phyloP scores from a whole-genome alignment of 2,888 invertebrate species.

The Dolichopus griseipennis region DNA sequence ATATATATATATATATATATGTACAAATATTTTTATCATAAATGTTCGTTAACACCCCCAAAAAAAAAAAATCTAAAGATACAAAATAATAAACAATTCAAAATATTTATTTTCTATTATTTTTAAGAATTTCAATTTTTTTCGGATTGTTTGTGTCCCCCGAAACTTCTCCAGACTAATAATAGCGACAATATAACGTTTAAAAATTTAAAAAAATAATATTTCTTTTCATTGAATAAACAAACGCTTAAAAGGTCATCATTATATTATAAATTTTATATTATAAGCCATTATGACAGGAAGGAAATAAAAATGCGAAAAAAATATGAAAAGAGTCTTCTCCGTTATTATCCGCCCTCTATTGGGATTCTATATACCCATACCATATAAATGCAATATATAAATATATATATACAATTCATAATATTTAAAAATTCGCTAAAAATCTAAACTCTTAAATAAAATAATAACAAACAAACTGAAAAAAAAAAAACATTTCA shows the following conservation, averaged over 20 bases:
- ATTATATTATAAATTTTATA: not conserved
- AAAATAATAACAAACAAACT: too few species aligned
- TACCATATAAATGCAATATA: too few species aligned
- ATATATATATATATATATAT: too few species aligned
- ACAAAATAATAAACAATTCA: too few species aligned
- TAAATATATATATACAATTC: not conserved
- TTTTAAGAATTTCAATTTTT: too few species aligned
- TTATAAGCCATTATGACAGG: slow-evolving; percentile 3
- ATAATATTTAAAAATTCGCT: not conserved
- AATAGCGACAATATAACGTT: too few species aligned
- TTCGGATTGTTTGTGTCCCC: too few species aligned
- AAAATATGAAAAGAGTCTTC: not conserved
- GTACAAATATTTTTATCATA: not conserved
- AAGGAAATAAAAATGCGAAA: not conserved
- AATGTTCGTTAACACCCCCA: not conserved
- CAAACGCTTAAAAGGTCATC: slow-evolving; percentile 3
- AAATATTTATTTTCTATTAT: too few species aligned
- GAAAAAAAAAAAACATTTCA: not conserved
- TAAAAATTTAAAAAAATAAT: not conserved
- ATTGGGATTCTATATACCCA: too few species aligned
- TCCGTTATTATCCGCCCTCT: not conserved
- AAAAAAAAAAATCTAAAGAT: not conserved
- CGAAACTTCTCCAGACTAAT: too few species aligned
- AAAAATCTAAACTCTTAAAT: too few species aligned
- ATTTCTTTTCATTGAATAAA: not conserved